Percentiles rank a stretch among this genome's conserved stretches.
Conservation (phyloP, 1,140 invertebrate genomes). For the Sarcophaga bullata region DNA sequence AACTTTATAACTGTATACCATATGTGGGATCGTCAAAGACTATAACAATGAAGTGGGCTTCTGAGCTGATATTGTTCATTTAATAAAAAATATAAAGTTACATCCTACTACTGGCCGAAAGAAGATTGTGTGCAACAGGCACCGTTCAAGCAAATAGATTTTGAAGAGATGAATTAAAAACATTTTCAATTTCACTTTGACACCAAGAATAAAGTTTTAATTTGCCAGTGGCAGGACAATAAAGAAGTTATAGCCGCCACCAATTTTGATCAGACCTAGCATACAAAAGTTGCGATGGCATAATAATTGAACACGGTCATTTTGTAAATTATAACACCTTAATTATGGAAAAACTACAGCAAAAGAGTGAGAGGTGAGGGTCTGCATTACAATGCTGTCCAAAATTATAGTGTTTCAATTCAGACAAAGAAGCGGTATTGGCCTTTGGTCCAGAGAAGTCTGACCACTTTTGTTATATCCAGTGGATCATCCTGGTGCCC, state of each 20-base stretch:
- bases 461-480: too few relatives aligned
- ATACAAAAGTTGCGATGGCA: slow-evolving; percentile 13
- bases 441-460: too few relatives aligned
- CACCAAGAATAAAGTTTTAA: slow-evolving; percentile 23
- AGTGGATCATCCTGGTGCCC: too few relatives aligned
- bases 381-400: slow-evolving; percentile 44
- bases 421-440: slow-evolving; percentile 32
- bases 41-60: slow-evolving; percentile 29
- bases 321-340: slow-evolving; percentile 15
- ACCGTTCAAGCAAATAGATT: slow-evolving; percentile 33
- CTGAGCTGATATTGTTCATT: slow-evolving; percentile 28
- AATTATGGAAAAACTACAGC: slow-evolving; percentile 26
- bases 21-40: slow-evolving; percentile 30
- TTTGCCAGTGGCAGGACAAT: slow-evolving; percentile 39
- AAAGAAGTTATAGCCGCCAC: slow-evolving; percentile 21
- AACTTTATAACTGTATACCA: slow-evolving; percentile 22
- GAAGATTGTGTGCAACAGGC: slow-evolving; percentile 24
- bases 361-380: slow-evolving; percentile 44
- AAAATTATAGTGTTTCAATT: slow-evolving; percentile 28
- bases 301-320: background rate
- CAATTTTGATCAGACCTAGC: slow-evolving; percentile 12
- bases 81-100: slow-evolving; percentile 28
- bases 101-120: slow-evolving; percentile 2
- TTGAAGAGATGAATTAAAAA: slow-evolving; percentile 22
- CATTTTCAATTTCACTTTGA: slow-evolving; percentile 27